Base-by-base conservation (phyloP, 2,888 invertebrate species). In the Sarcophaga carnaria region DNA sequence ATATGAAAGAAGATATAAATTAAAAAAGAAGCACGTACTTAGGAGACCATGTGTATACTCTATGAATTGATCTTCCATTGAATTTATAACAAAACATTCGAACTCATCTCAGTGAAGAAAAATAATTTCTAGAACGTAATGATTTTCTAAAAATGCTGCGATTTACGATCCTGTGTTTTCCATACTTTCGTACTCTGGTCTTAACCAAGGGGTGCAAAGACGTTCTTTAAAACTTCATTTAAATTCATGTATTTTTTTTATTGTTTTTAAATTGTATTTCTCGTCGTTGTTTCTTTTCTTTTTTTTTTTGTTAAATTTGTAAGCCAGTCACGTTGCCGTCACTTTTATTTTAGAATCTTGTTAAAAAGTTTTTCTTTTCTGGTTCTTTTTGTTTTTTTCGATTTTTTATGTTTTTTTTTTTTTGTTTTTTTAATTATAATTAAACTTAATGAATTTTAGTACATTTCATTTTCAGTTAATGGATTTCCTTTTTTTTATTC, bases 261-360 rank as follows among this genome's bases (percentile, higher is more conserved):
- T 79, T 83, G 59, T 70, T 63, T 70, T 75, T 64, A 74, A 69
- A 69, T 64, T 70, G 70, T 54, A 17, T 54, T 12, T 54, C 12
- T 17, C 54, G 2, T 54, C 17, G 4, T 54, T 14, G 17, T 54
- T 54, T 54, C 14, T 2, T 10, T 2, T 54, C 17, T 54, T 14
- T 14, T 54, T 14, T 14, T 54, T 14, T 2, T 54, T 14, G 14
- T 17, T 2, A 20, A 80, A 76, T 84, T 76, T 70, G 37, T 71
- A 66, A 71, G 71, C 14, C 77, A 71, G 37, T 66, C 60, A 83
- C 17, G 54, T 54, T 14, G 67, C 27, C 66, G 60, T 54, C 83
- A 59, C 60, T 49, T 60, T 66, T 67, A 67, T 69, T 54, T n/a
- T 77, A 66, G 72, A 81, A 87, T 83, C 83, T 83, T 70, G 47